A percentile compares a stretch with the other conserved stretches of the same genome.
phyloP scores from a whole-genome alignment of 2,888 invertebrate genomes.

The Andrena dorsata region DNA sequence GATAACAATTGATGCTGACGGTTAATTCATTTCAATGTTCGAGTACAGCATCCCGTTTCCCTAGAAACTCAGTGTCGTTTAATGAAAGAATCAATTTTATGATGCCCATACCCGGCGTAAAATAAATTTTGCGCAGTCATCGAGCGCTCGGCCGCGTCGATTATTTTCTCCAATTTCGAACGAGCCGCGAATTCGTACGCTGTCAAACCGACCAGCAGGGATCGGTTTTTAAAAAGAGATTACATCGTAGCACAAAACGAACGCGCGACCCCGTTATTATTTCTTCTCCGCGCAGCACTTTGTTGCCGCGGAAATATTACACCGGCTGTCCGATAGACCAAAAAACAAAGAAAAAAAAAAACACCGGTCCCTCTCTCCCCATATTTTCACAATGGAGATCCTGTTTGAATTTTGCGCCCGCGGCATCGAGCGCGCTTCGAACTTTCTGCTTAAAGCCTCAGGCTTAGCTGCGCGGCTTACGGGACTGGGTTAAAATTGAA shows the following conservation, averaged over 20 bases:
- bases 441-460: background rate
- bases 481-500: slow-evolving; percentile 11
- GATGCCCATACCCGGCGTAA: background rate
- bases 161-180: background rate
- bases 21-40: background rate
- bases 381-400: background rate
- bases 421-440: background rate
- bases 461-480: background rate
- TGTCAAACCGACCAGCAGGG: background rate
- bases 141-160: background rate
- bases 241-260: background rate
- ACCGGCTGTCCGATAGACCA: background rate
- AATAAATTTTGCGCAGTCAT: background rate
- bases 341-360: background rate
- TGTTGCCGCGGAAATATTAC: background rate
- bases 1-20: background rate
- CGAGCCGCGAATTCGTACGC: background rate
- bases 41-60: background rate
- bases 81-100: background rate
- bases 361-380: background rate
- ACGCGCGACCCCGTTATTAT: slow-evolving; percentile 4
- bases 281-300: background rate
- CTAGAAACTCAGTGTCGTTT: background rate
- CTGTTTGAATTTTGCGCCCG: background rate
- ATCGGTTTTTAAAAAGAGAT: slow-evolving; percentile 1